Conservation (phyloP, 2,113 vertebrate genomes). For the Oncorhynchus masou region DNA sequence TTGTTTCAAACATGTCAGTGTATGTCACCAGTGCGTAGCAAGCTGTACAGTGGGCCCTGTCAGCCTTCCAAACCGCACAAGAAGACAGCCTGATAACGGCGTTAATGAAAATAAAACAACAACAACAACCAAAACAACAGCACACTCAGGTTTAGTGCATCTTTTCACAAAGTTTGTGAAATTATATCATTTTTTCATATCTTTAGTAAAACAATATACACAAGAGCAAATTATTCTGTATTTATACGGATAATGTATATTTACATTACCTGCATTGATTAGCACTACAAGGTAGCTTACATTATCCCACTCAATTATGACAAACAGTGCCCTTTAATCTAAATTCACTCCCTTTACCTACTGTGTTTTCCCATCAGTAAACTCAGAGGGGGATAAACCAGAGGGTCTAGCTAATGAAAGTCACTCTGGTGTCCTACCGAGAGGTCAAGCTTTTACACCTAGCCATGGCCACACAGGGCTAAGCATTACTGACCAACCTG, state of each 20-base stretch:
- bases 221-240: neutral
- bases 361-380: slow-evolving; percentile 46
- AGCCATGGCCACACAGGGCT: slow-evolving; percentile 59
- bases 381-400: slow-evolving; percentile 55
- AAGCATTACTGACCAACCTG: slow-evolving; percentile 43
- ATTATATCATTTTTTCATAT: neutral
- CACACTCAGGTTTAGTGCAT: neutral
- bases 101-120: neutral
- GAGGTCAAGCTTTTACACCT: slow-evolving; percentile 73
- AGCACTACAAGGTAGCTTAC: neutral
- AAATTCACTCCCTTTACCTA: neutral
- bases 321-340: neutral
- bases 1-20: slow-evolving; percentile 11
- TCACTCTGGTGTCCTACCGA: slow-evolving; percentile 64
- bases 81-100: neutral
- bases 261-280: neutral
- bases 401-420: slow-evolving; percentile 64
- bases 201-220: neutral
- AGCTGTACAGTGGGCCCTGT: slow-evolving; percentile 28
- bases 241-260: neutral
- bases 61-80: slow-evolving; percentile 12
- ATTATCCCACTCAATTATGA: neutral
- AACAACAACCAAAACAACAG: neutral
- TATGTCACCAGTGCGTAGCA: too few relatives aligned
- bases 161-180: neutral